Evolutionary conservation across 2,888 invertebrate genomes (phyloP), one percentile per base, ranked within the genome.

Genomic region (Anthrax anthrax): DNA sequence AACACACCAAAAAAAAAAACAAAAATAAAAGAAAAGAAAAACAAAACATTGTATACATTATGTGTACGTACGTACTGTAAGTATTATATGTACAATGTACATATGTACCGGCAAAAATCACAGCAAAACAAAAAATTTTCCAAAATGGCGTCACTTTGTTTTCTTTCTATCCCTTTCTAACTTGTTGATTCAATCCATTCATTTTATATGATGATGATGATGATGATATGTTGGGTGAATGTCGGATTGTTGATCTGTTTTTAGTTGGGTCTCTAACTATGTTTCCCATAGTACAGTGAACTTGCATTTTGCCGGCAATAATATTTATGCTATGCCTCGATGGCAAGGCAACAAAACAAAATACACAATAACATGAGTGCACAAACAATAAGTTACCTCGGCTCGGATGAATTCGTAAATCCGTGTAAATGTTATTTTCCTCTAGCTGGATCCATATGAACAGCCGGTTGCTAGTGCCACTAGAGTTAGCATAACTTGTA

Each of bases 101-200:
- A n/a, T 3, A 34, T 14, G 12, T 34, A 18, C 18, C 18, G 19
- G 17, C 39, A 40, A 45, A 40, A 18, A 40, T 32, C 18, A 40
- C 39, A 45, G 12, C 45, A 45, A 45, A 40, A 45, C 40, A 45
- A 45, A 45, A 45, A 40, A 13, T 39, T 39, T 16, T 36, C 6
- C 18, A 45, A 45, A 40, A 45, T 45, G 45, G 45, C 45, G 45
- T 34, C 45, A 36, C 18, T 45, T 45, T 45, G 45, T 45, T 45
- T 45, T 45, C 39, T 32, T 45, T 36, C 39, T 39, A 36, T 45
- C 45, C 36, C 19, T 19, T 13, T 44, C 44, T 39, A 37, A 17
- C 37, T 32, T 32, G 12, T 32, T 32, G 12, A 32, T 32, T 4
- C 23, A n/a, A 8, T 32, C 12, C 12, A 12, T 32, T 1, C 9